phyloP scores from a whole-genome alignment of 1,140 invertebrate genomes.

The Lepidurus couesii region DNA sequence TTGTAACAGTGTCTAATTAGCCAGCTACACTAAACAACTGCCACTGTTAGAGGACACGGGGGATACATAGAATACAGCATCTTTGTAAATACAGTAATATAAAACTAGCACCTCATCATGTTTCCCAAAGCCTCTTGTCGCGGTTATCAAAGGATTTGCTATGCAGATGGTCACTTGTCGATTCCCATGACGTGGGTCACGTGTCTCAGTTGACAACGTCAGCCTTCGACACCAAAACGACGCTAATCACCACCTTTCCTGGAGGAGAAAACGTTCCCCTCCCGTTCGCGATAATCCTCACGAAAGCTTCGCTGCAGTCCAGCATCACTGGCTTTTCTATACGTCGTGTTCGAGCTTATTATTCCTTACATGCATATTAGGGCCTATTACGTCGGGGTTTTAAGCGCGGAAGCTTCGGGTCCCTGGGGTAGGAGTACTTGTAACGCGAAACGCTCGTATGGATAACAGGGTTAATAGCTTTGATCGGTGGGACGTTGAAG shows the following conservation, averaged over 20 bases:
- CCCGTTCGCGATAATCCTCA: neutral
- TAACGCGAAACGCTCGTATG: neutral
- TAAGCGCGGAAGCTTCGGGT: neutral
- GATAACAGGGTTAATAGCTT: neutral
- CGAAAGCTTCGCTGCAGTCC: neutral
- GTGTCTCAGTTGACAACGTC: conserved; percentile 4
- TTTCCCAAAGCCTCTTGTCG: conserved; percentile 3
- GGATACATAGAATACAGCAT: neutral
- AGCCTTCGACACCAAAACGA: neutral
- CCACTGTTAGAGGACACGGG: neutral
- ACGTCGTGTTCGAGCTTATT: neutral
- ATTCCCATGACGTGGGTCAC: conserved; percentile 10
- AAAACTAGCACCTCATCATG: neutral
- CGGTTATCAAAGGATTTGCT: neutral
- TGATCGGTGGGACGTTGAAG: neutral
- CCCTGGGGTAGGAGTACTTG: neutral
- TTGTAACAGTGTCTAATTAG: neutral
- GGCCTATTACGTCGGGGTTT: neutral
- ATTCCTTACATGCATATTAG: conserved; percentile 19
- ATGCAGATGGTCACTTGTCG: conserved; percentile 21
- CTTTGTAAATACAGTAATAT: neutral
- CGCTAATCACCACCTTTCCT: neutral
- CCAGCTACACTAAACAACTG: neutral
- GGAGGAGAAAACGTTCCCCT: neutral
- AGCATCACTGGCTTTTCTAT: neutral